These are phyloP conservation scores for Pteria penguin DNA, from an alignment of 2,888 invertebrate species.

Conservation along the genomic window DNA sequence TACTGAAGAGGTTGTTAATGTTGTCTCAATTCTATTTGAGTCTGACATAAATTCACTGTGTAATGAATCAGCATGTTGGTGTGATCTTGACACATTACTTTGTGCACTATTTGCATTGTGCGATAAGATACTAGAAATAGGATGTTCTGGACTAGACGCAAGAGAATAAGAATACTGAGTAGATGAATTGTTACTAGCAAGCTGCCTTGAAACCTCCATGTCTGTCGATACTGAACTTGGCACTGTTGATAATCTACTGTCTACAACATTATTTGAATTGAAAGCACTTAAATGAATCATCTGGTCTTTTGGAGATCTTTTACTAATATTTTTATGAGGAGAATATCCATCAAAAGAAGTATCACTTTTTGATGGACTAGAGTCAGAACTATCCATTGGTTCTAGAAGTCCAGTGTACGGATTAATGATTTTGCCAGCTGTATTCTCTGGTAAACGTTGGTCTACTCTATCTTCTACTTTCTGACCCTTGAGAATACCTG, in stretches of 20 bases:
- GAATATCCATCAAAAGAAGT: slow-evolving; percentile 44
- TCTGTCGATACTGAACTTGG: background rate
- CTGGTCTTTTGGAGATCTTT: slow-evolving; percentile 33
- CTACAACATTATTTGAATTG: no score
- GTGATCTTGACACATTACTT: background rate
- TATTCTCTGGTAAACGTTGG: slow-evolving; percentile 48
- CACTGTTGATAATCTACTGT: background rate
- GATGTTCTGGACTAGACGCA: background rate
- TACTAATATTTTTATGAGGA: slow-evolving; percentile 26
- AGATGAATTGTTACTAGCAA: background rate
- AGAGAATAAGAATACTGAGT: background rate
- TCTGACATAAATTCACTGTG: background rate
- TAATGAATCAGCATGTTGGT: background rate
- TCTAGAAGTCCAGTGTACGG: slow-evolving; percentile 75
- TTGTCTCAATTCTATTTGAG: background rate
- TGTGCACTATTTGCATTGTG: no score
- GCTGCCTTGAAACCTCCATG: background rate
- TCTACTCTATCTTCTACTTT: slow-evolving; percentile 1
- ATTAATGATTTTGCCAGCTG: slow-evolving; percentile 73
- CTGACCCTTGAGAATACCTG: slow-evolving; percentile 2
- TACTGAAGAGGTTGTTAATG: background rate
- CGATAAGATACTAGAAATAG: no score
- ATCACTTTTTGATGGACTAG: slow-evolving; percentile 66
- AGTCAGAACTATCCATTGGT: slow-evolving; percentile 69
- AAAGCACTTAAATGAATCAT: slow-evolving; percentile 1